phyloP scores from a whole-genome alignment of 2,888 invertebrate genomes.

The Lepidocyrtinus sp. region DNA sequence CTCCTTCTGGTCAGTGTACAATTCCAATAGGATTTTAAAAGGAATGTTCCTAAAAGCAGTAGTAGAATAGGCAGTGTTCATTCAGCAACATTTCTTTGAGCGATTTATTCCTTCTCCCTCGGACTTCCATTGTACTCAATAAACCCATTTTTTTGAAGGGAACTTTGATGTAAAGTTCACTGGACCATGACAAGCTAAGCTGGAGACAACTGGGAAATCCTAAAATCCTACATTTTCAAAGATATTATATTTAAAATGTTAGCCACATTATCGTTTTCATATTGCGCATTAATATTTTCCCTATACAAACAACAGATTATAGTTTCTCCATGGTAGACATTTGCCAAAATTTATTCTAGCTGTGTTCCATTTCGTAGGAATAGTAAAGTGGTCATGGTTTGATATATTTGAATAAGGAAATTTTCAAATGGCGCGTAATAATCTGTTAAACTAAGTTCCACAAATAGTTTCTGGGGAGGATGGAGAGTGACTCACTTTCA shows the following conservation, averaged over 20 bases:
- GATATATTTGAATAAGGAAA: slow-evolving; percentile 55
- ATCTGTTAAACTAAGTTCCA: slow-evolving; percentile 54
- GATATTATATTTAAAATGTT: slow-evolving; percentile 11
- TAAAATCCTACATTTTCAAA: no score
- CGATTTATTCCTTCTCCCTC: no score
- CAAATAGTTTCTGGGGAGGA: no score
- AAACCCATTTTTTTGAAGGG: slow-evolving; percentile 29
- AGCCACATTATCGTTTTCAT: slow-evolving; percentile 41
- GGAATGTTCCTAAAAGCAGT: no score
- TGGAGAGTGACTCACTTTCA: no score
- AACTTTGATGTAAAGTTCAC: slow-evolving; percentile 46
- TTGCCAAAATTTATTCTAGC: no score
- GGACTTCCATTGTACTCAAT: slow-evolving; percentile 30
- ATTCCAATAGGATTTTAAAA: no score
- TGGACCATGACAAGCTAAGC: slow-evolving; percentile 34
- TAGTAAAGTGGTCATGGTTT: slow-evolving; percentile 47
- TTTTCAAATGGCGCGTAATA: slow-evolving; percentile 60
- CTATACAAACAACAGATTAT: no score
- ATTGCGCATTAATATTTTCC: slow-evolving; percentile 28
- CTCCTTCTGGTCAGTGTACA: not conserved
- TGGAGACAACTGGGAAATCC: not conserved
- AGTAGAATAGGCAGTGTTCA: no score
- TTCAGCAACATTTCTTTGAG: no score
- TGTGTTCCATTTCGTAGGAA: not conserved
- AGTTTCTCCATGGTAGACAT: no score